Conservation (phyloP, 53 echinoderm and acorn worm genomes). For the Henricia sp. region DNA sequence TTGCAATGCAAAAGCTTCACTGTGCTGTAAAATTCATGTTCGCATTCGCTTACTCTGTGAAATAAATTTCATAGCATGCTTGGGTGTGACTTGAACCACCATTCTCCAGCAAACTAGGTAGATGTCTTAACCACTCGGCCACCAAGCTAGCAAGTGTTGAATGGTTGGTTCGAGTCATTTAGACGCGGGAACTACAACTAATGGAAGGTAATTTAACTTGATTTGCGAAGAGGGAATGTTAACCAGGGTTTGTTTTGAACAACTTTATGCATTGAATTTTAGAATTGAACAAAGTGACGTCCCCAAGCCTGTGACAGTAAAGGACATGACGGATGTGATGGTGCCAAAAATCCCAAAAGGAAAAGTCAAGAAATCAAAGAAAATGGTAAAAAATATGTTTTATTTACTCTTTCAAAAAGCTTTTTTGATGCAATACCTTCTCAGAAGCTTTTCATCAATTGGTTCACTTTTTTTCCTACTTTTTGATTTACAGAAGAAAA, state of each 20-base stretch:
- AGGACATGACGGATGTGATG: slow-evolving; percentile 84
- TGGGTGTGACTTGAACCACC: no score
- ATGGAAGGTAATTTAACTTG: neutral
- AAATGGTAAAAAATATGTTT: slow-evolving; percentile 45
- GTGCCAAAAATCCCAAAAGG: slow-evolving; percentile 62
- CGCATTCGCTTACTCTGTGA: no score
- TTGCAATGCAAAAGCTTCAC: no score
- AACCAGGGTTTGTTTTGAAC: neutral
- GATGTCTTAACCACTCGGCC: no score
- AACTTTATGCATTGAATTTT: no score
- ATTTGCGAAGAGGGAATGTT: neutral
- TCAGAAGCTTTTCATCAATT: neutral
- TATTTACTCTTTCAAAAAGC: neutral
- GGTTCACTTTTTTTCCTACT: neutral
- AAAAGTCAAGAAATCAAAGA: slow-evolving; percentile 46
- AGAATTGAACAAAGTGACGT: slow-evolving; percentile 48
- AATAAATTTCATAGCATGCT: no score
- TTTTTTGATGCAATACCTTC: neutral
- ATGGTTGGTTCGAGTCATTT: neutral
- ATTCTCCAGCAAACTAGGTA: no score
- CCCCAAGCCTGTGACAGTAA: slow-evolving; percentile 60
- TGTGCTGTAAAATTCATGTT: no score
- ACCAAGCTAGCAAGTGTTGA: no score
- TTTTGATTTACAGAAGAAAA: slow-evolving; percentile 61
- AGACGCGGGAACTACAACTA: neutral